Evolutionary conservation across 2,888 invertebrate species (phyloP).

Genomic region (Ophion obscuratus): DNA sequence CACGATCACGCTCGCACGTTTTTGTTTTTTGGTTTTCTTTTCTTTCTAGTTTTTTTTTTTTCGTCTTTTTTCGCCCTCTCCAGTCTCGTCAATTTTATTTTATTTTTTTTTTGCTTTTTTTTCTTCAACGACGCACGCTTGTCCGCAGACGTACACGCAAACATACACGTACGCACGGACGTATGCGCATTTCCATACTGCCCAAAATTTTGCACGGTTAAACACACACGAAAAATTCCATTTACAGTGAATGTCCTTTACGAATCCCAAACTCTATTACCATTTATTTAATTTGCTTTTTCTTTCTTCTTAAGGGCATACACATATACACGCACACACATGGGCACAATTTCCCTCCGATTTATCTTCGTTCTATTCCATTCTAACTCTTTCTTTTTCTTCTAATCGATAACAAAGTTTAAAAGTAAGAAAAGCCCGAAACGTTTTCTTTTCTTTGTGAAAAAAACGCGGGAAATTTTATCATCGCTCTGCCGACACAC

Average conservation of each 20-base stretch:
- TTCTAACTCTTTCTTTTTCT: slow-evolving; percentile 20
- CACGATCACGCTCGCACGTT: slow-evolving; percentile 69
- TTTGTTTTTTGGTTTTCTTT: slow-evolving; percentile 47
- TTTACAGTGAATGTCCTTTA: slow-evolving; percentile 49
- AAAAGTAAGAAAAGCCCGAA: slow-evolving; percentile 66
- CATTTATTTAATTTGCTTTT: slow-evolving; percentile 1
- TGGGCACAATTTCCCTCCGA: slow-evolving; percentile 15
- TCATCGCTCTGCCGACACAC: slow-evolving; percentile 27
- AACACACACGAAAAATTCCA: slow-evolving; percentile 43
- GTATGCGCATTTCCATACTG: slow-evolving; percentile 17
- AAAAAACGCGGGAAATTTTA: slow-evolving; percentile 40
- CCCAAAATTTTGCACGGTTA: slow-evolving; percentile 33
- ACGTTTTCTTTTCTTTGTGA: slow-evolving; percentile 22
- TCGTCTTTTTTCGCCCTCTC: slow-evolving; percentile 62
- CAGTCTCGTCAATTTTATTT: slow-evolving; percentile 51
- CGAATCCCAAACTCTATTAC: slow-evolving; percentile 28
- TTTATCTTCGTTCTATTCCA: slow-evolving; percentile 4
- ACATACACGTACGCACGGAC: slow-evolving; percentile 8
- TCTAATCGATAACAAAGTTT: slow-evolving; percentile 64
- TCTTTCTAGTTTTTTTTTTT: slow-evolving; percentile 34
- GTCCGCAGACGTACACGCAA: slow-evolving; percentile 22
- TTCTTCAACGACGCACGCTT: slow-evolving; percentile 40
- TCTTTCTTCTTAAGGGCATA: slow-evolving; percentile 28
- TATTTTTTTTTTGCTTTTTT: background rate
- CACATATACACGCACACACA: slow-evolving; percentile 12